These are phyloP conservation scores for Melanotaenia duboulayi DNA, from an alignment of 2,113 vertebrate genomes.

Conservation along the genomic window DNA sequence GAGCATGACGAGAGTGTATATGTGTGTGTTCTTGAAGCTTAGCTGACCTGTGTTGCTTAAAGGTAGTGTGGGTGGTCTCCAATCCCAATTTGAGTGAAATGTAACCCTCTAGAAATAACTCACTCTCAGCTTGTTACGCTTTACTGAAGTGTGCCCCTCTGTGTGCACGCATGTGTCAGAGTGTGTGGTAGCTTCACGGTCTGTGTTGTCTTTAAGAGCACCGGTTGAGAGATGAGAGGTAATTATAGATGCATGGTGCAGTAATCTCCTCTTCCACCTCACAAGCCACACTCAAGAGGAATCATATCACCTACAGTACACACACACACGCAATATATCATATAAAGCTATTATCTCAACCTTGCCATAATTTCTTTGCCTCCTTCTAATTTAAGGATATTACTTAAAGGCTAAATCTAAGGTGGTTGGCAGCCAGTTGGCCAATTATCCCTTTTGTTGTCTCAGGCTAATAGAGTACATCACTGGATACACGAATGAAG, in stretches of 20 bases:
- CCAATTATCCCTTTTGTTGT: constrained; percentile 8
- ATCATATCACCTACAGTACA: constrained; percentile 52
- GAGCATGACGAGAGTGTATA: constrained; percentile 16
- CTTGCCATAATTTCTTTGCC: constrained; percentile 13
- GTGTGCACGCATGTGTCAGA: constrained; percentile 38
- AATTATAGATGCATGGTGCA: constrained; percentile 77
- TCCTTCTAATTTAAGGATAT: constrained; percentile 26
- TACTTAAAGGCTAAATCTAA: constrained; percentile 26
- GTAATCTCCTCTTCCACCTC: constrained; percentile 77
- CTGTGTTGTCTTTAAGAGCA: constrained; percentile 70
- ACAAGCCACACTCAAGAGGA: constrained; percentile 66
- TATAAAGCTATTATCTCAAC: constrained; percentile 44
- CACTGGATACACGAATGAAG: neutral
- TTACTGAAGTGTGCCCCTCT: constrained; percentile 48
- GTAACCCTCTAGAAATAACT: constrained; percentile 78
- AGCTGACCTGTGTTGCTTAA: constrained; percentile 76
- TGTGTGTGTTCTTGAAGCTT: constrained; percentile 27
- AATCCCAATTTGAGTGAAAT: constrained; percentile 72
- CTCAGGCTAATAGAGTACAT: neutral
- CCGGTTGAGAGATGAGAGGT: constrained; percentile 74
- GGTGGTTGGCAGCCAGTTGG: neutral
- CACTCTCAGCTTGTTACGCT: constrained; percentile 53
- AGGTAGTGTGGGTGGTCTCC: constrained; percentile 78
- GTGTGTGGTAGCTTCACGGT: constrained; percentile 57
- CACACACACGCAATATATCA: constrained; percentile 17